Evolutionary conservation across 2,888 invertebrate genomes (phyloP).

Genomic region (Diachrysia chrysitis): DNA sequence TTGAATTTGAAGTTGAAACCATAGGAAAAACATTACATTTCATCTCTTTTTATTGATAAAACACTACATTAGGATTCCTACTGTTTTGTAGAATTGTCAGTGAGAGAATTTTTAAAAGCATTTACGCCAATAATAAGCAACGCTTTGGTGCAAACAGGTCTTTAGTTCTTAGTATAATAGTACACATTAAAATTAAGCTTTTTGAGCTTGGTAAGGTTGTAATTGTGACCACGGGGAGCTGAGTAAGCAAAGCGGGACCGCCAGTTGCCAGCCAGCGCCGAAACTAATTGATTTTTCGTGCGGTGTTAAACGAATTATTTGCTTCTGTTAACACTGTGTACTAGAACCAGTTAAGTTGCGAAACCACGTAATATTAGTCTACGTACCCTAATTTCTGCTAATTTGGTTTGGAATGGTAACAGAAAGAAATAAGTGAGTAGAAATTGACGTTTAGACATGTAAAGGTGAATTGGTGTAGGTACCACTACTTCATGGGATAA

Average conservation of each 20-base stretch:
- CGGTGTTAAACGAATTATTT: slow-evolving; percentile 6
- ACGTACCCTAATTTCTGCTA: not conserved
- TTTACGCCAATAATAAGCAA: not conserved
- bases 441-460: no score
- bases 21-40: no score
- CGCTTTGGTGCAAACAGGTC: not conserved
- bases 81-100: not conserved
- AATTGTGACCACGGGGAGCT: not conserved
- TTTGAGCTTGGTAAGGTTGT: slow-evolving; percentile 1
- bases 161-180: not conserved
- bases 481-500: no score
- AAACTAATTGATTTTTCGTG: slow-evolving; percentile 7
- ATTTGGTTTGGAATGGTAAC: not conserved
- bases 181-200: not conserved
- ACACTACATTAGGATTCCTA: no score
- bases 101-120: not conserved
- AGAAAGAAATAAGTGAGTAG: no score
- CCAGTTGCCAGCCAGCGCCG: not conserved
- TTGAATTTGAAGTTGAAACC: no score
- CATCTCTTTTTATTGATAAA: no score
- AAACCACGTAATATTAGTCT: not conserved
- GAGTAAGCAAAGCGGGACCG: slow-evolving; percentile 2
- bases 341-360: not conserved
- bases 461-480: no score
- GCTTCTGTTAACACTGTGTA: not conserved